These are phyloP conservation scores for Aplochiton taeniatus DNA, from an alignment of 2,797 vertebrate species.

Conservation along the genomic window DNA sequence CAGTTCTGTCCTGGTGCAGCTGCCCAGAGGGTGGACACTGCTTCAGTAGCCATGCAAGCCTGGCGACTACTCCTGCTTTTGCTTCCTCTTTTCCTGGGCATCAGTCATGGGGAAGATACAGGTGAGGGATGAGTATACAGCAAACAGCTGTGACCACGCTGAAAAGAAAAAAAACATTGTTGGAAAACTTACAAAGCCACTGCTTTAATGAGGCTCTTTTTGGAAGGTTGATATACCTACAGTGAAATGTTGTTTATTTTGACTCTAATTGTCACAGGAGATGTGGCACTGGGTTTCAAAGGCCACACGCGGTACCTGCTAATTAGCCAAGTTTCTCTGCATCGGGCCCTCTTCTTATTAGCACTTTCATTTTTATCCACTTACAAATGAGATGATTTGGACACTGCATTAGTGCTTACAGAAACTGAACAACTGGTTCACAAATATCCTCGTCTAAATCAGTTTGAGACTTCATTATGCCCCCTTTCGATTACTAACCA, in stretches of 20 bases:
- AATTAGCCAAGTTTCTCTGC: slow-evolving; percentile 29
- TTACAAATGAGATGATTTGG: no score
- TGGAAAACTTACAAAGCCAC: background rate
- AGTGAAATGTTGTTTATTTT: slow-evolving; percentile 36
- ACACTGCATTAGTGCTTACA: no score
- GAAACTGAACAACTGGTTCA: no score
- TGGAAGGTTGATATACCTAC: slow-evolving; percentile 21
- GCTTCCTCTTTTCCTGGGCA: slow-evolving; percentile 17
- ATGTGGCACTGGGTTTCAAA: slow-evolving; percentile 24
- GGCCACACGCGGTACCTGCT: slow-evolving; percentile 27
- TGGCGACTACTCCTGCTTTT: slow-evolving; percentile 19
- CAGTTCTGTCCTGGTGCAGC: background rate
- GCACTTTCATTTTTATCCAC: no score
- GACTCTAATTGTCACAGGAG: slow-evolving; percentile 40
- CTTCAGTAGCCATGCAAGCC: slow-evolving; percentile 31
- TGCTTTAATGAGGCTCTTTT: background rate
- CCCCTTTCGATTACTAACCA: no score
- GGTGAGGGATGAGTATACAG: slow-evolving; percentile 52
- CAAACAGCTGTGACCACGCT: slow-evolving; percentile 15
- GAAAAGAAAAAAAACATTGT: background rate
- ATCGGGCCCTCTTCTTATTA: no score
- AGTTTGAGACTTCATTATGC: no score
- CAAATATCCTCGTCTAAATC: no score
- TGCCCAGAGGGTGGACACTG: background rate
- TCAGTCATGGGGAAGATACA: slow-evolving; percentile 52